Evolutionary conservation across 2,888 invertebrate species (phyloP), one percentile per base, ranked within the genome.

Genomic region (Calephelis perditalis): DNA sequence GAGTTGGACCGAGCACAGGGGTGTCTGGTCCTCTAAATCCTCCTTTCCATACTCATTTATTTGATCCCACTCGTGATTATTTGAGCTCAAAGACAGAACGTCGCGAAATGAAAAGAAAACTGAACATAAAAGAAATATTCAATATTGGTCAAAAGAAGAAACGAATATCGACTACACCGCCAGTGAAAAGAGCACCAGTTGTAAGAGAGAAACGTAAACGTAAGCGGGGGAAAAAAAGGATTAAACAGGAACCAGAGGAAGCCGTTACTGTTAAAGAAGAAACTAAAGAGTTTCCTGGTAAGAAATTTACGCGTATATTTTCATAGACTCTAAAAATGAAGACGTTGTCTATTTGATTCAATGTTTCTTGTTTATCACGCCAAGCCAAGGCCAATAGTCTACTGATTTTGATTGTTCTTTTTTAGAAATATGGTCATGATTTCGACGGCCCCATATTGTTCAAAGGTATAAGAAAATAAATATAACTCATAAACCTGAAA

Each of bases 41-140:
- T 0, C 71, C 75, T 2, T 83, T 73, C 66, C 87, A 91, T 66
- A 91, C 81, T 5, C 91, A 91, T 62, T 76, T 91, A 0, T 91
- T 91, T 66, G 91, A 91, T 64, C 91, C 91, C 0, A 78, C 89
- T 2, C 75, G 89, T 26, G 91, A 91, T 68, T 91, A 91, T 66
- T 70, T 91, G 65, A 82, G 89, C 7, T 92, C 94, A 0, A 95
- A 95, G 77, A 94, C 94, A 72, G 95, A 95, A 72, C 86, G 95
- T 1, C 88, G 94, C 6, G 94, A 94, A 72, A 93, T 92, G 75
- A 95, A 95, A 78, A 82, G 94, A 6, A 95, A 94, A 72, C 80
- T 94, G 46, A 94, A 94, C 66, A 94, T 95, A 0, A 93, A 93
- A 71, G 93, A 93, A 68, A 86, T 95, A 68, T 94, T 95, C 72